Percentiles rank a stretch among this genome's conserved stretches.
Conservation (phyloP, 2,797 vertebrate species). For the Fistularia commersonii region DNA sequence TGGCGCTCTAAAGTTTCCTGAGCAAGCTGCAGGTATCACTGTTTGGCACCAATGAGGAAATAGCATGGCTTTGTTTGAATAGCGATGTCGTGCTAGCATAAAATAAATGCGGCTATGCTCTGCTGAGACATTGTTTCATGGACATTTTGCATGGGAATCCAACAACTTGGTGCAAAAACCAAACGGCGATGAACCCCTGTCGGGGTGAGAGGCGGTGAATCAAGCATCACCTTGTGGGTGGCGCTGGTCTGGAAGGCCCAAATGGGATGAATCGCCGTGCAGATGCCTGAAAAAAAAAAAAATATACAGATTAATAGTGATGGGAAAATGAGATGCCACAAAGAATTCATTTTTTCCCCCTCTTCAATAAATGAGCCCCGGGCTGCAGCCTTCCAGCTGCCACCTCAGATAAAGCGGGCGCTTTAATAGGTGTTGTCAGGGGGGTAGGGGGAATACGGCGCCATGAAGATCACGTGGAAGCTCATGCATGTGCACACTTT, state of each 20-base stretch:
- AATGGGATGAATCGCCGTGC: slow-evolving; percentile 32
- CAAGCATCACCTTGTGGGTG: slow-evolving; percentile 17
- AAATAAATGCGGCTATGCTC: too few relatives aligned
- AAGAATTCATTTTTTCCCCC: slow-evolving; percentile 63
- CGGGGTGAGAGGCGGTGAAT: slow-evolving; percentile 1
- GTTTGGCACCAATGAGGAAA: too few relatives aligned
- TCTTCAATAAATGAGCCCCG: slow-evolving; percentile 63
- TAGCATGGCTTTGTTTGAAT: too few relatives aligned
- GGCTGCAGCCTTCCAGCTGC: slow-evolving; percentile 53
- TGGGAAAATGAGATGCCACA: slow-evolving; percentile 68
- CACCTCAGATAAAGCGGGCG: slow-evolving; percentile 41
- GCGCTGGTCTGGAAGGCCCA: slow-evolving; percentile 5
- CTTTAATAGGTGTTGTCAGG: slow-evolving; percentile 52
- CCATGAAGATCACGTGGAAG: too few relatives aligned
- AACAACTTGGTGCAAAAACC: too few relatives aligned
- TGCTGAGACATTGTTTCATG: too few relatives aligned
- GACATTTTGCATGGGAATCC: too few relatives aligned
- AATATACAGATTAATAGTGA: slow-evolving; percentile 59
- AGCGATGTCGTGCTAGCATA: too few relatives aligned
- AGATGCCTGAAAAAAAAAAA: slow-evolving; percentile 48
- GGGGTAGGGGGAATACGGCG: not conserved
- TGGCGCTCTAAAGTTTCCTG: slow-evolving; percentile 14
- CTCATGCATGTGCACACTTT: too few relatives aligned
- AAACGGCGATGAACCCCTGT: too few relatives aligned
- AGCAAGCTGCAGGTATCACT: slow-evolving; percentile 3